Evolutionary conservation across 2,113 vertebrate genomes (phyloP).

Genomic region (Enhydra lutris): DNA sequence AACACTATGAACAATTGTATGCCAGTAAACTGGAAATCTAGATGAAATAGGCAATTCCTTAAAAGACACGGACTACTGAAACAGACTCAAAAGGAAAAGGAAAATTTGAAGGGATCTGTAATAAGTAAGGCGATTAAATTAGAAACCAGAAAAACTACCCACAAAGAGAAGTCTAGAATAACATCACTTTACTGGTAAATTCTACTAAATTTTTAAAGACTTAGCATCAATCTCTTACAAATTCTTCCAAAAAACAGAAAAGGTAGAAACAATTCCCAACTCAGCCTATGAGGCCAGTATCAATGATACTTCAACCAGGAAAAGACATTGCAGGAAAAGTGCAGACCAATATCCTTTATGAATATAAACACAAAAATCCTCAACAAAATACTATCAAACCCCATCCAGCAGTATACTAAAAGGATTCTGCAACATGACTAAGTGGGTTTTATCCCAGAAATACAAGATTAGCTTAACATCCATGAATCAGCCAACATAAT

Average conservation of each 20-base stretch:
- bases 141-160: not conserved
- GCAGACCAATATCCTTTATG: not conserved
- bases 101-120: not conserved
- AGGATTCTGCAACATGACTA: not conserved
- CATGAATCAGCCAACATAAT: not conserved
- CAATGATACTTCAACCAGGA: no score
- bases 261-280: not conserved
- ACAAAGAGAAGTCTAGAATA: not conserved
- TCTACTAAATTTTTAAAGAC: not conserved
- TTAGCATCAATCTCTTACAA: not conserved
- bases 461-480: not conserved
- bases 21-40: not conserved
- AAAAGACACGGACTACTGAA: not conserved
- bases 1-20: not conserved
- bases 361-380: not conserved
- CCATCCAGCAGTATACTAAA: not conserved
- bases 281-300: not conserved
- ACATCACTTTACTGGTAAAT: not conserved
- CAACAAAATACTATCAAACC: not conserved
- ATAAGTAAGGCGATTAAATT: not conserved
- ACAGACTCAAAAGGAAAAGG: not conserved
- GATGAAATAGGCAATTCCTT: not conserved
- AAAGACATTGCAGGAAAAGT: not conserved
- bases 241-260: not conserved
- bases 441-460: not conserved